phyloP scores from a whole-genome alignment of 2,113 vertebrate species.

The Stictonetta naevosa region DNA sequence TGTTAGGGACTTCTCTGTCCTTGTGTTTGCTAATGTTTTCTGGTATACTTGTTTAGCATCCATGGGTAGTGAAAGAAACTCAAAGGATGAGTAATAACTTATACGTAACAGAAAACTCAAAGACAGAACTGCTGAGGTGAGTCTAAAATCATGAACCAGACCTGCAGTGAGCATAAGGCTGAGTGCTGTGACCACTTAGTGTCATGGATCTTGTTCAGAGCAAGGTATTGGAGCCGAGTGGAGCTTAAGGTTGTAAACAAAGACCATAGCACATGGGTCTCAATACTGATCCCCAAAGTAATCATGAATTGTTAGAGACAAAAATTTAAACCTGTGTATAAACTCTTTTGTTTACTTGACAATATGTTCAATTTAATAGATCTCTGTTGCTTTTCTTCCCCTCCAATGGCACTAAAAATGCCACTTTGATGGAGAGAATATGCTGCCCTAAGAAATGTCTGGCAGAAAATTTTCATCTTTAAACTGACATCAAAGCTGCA shows the following conservation, averaged over 20 bases:
- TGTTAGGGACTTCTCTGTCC: neutral
- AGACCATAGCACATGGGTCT: neutral
- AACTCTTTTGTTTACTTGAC: neutral
- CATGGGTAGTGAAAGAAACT: neutral
- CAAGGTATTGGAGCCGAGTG: fast-evolving
- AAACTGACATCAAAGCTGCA: slow-evolving; percentile 52
- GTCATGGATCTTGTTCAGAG: neutral
- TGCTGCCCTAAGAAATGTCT: slow-evolving; percentile 33
- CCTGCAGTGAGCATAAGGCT: neutral
- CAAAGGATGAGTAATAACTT: neutral
- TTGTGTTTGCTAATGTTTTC: fast-evolving
- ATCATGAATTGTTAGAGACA: neutral
- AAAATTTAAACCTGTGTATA: neutral
- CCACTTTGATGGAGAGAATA: slow-evolving; percentile 31
- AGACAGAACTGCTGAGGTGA: neutral
- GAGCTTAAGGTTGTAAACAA: neutral
- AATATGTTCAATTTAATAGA: neutral
- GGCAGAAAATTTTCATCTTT: slow-evolving; percentile 44
- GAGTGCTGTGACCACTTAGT: neutral
- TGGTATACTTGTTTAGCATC: neutral
- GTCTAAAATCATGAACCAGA: neutral
- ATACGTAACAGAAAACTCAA: neutral
- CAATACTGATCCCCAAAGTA: neutral
- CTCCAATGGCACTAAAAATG: slow-evolving; percentile 10
- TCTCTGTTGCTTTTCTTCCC: neutral